Evolutionary conservation across 2,888 invertebrate genomes (phyloP).

Genomic region (Hirtodrosophila alboralis): DNA sequence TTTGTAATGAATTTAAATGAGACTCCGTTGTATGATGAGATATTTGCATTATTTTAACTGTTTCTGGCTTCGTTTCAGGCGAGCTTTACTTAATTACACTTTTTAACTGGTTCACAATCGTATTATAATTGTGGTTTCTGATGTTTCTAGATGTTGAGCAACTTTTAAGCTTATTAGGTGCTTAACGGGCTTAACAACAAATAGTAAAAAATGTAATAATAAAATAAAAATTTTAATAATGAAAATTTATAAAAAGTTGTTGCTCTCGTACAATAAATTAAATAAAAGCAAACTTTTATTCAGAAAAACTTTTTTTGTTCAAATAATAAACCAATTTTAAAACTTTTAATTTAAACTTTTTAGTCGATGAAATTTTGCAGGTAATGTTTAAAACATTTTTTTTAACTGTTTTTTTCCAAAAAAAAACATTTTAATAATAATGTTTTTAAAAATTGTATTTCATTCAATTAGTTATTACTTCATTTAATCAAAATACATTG

Average conservation of each 20-base stretch:
- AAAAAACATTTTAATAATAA: no score
- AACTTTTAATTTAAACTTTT: no score
- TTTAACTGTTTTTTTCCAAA: no score
- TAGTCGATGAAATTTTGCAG: no score
- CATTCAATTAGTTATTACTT: no score
- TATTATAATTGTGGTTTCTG: slow-evolving; percentile 46
- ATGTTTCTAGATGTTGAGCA: slow-evolving; percentile 11
- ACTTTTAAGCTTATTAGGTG: neutral
- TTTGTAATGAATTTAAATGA: slow-evolving; percentile 51
- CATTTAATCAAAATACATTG: no score
- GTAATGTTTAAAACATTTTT: no score
- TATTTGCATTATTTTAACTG: slow-evolving; percentile 31
- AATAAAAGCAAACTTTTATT: no score
- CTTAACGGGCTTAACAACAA: neutral
- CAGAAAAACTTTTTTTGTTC: no score
- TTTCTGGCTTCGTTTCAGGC: neutral
- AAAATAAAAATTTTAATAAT: neutral
- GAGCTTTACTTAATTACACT: slow-evolving; percentile 53
- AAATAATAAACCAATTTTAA: no score
- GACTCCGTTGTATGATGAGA: slow-evolving; percentile 30
- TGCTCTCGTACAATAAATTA: no score
- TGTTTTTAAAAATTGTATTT: no score
- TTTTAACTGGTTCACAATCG: slow-evolving; percentile 44
- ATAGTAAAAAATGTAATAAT: neutral
- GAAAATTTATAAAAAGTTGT: neutral